These are phyloP conservation scores for Clivina fossor DNA, from an alignment of 2,888 invertebrate species.

Conservation along the genomic window DNA sequence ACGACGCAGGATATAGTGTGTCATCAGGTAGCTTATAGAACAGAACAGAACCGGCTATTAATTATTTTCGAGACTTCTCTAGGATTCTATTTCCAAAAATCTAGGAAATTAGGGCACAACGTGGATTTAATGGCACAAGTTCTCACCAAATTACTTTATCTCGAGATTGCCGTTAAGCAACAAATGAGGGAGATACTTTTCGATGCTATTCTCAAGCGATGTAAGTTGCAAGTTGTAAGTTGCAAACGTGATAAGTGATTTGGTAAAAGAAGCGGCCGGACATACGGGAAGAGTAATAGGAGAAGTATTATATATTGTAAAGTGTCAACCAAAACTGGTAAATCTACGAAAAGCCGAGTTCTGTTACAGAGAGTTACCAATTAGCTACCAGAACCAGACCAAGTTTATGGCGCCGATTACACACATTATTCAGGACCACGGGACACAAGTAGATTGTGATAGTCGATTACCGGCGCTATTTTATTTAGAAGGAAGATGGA, in stretches of 20 bases:
- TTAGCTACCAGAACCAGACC: conserved; percentile 11
- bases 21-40: conserved; percentile 13
- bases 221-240: conserved; percentile 14
- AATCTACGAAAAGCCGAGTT: conserved; percentile 6
- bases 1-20: background rate
- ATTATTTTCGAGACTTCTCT: conserved; percentile 15
- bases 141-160: conserved; percentile 8
- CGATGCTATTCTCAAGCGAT: conserved; percentile 13
- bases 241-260: too few species aligned
- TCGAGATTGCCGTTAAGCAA: conserved; percentile 15
- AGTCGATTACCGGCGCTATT: background rate
- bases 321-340: conserved; percentile 14
- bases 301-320: conserved; percentile 15
- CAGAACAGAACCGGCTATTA: conserved; percentile 15
- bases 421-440: conserved; percentile 16
- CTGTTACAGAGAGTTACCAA: conserved; percentile 24
- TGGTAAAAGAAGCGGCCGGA: conserved; percentile 3
- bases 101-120: conserved; percentile 4
- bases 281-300: conserved; percentile 10
- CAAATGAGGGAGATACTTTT: conserved; percentile 12
- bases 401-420: conserved; percentile 1
- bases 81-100: conserved; percentile 11
- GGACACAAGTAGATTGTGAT: conserved; percentile 5
- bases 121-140: conserved; percentile 20
- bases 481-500: conserved; percentile 1